Base-by-base conservation (phyloP, 2,888 invertebrate species). In the Rotaria sp. region DNA sequence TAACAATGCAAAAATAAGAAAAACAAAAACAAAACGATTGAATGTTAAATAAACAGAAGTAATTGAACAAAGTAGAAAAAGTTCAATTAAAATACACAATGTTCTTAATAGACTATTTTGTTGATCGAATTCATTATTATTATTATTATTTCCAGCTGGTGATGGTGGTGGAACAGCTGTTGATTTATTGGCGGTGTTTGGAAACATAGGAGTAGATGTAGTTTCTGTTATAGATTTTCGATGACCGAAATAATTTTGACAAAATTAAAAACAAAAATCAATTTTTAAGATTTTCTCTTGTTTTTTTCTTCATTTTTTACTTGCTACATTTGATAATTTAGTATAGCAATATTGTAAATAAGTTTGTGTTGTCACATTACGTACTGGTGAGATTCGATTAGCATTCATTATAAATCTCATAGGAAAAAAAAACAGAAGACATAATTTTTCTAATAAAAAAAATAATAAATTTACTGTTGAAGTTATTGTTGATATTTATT, bases 341-440 rank as follows among this genome's bases (percentile, higher is more conserved):
- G n/a, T 80, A 80, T 45, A 11, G 45, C 80, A 80, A n/a, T 80
- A 45, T 45, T 80, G 45, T 18, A 45, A 80, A 45, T 80, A 80
- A 45, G 35, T 45, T 21, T 41, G 41, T 26, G 41, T n/a, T 45
- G 11, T 50, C 26, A 80, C 26, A 80, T 41, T 80, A 5, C 24
- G 5, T 41, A 21, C 21, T 24, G 38, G 24, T 38, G 3, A 30
- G 13, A 1, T 4, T n/a, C 30, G 30, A 30, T 30, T 30, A 15
- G 75, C 26, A 26, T 41, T 41, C 0, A 10, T 26, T 75, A 41
- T 7, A 38, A 41, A 75, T 41, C 75, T 75, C 21, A 57, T 26
- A 4, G 26, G 15, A 57, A 41, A 30, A 18, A 3, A 15, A 38
- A 74, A 74, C 2, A 7, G 1, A 8, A n/a, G n/a, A n/a, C n/a